Conservation (phyloP, 2,888 invertebrate species). For the Chaetogeoica ovagalla region DNA sequence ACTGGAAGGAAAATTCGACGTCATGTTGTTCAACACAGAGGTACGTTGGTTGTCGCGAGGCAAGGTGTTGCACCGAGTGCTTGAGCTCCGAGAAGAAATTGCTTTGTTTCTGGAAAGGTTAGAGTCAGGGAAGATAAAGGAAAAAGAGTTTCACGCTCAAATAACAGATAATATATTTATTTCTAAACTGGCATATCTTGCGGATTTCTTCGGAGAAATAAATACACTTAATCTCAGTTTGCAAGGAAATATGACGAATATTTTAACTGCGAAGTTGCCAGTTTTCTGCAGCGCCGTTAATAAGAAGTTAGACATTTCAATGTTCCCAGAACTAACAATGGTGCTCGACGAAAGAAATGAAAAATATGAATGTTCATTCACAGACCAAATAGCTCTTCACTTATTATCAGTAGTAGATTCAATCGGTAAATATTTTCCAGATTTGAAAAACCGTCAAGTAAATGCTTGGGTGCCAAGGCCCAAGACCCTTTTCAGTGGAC, state of each 20-base stretch:
- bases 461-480: slow-evolving; percentile 16
- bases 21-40: slow-evolving; percentile 43
- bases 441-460: no score
- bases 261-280: slow-evolving; percentile 36
- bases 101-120: slow-evolving; percentile 30
- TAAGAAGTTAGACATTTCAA: background rate
- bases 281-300: slow-evolving; percentile 16
- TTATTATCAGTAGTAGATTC: no score
- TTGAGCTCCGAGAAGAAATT: slow-evolving; percentile 32
- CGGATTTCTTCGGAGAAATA: background rate
- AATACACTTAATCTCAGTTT: background rate
- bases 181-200: slow-evolving; percentile 26
- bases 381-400: no score
- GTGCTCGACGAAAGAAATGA: no score
- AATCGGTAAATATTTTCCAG: no score
- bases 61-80: slow-evolving; percentile 31
- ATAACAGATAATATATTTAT: slow-evolving; percentile 17
- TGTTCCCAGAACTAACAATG: no score
- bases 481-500: background rate
- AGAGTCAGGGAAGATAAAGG: slow-evolving; percentile 14
- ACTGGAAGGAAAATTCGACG: slow-evolving; percentile 30
- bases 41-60: slow-evolving; percentile 35
- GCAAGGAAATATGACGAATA: slow-evolving; percentile 11
- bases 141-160: background rate
- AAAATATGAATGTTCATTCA: no score